Conservation (phyloP, 2,113 vertebrate genomes). For the Austrofundulus limnaeus region DNA sequence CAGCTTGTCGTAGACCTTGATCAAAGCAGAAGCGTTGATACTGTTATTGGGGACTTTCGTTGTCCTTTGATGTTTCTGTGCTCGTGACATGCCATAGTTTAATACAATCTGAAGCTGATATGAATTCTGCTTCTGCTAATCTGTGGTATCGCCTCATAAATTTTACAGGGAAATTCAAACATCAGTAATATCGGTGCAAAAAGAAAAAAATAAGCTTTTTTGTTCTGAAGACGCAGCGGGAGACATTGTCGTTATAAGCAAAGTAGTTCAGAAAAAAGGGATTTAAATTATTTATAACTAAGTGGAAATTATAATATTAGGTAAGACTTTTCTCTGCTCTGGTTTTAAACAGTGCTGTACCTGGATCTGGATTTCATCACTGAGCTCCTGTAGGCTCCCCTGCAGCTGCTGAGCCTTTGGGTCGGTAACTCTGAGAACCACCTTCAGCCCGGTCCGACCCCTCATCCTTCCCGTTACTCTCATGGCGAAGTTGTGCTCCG, state of each 20-base stretch:
- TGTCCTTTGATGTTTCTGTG: slow-evolving; percentile 51
- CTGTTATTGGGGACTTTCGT: slow-evolving; percentile 49
- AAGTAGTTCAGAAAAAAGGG: slow-evolving; percentile 7
- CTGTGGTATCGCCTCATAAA: slow-evolving; percentile 48
- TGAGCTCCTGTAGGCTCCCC: slow-evolving; percentile 80
- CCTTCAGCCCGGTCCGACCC: slow-evolving; percentile 88
- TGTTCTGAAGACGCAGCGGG: slow-evolving; percentile 21
- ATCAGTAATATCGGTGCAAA: slow-evolving; percentile 32
- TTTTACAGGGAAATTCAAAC: slow-evolving; percentile 39
- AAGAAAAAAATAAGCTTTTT: slow-evolving; percentile 14
- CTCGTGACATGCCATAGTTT: slow-evolving; percentile 41
- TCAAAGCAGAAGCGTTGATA: slow-evolving; percentile 51
- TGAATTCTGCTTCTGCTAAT: slow-evolving; percentile 53
- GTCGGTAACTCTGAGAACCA: slow-evolving; percentile 82
- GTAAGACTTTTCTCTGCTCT: not conserved
- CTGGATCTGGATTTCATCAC: slow-evolving; percentile 94
- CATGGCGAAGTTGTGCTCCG: slow-evolving; percentile 91
- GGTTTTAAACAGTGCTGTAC: slow-evolving; percentile 65
- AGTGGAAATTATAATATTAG: no score
- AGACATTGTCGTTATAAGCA: slow-evolving; percentile 9
- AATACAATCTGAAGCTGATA: slow-evolving; percentile 51
- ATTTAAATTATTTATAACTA: slow-evolving; percentile 1
- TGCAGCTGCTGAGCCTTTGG: slow-evolving; percentile 81
- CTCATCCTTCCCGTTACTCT: slow-evolving; percentile 82
- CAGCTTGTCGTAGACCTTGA: slow-evolving; percentile 91